Conservation (phyloP, 2,888 invertebrate species). For the Xylocampa areola region DNA sequence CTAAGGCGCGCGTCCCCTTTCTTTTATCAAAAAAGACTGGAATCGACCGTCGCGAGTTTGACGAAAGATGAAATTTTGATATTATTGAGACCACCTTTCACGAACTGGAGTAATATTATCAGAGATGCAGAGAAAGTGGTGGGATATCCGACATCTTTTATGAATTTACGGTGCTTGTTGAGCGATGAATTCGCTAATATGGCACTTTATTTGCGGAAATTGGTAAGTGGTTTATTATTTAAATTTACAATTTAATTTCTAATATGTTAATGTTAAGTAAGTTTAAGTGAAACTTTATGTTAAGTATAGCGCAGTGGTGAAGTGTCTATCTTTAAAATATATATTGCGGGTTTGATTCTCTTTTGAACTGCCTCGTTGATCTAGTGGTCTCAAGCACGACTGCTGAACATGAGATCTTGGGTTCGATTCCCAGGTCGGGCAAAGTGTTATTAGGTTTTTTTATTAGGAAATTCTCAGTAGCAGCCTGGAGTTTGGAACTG, state of each 20-base stretch:
- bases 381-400: no score
- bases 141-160: constrained; percentile 90
- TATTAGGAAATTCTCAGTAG: no score
- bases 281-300: no score
- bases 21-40: constrained; percentile 82
- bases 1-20: constrained; percentile 77
- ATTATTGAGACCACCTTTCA: constrained; percentile 81
- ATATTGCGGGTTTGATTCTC: no score
- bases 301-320: no score
- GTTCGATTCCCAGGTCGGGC: no score
- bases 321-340: no score
- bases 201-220: constrained; percentile 86
- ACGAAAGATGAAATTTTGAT: constrained; percentile 86
- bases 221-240: constrained; percentile 75
- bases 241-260: neutral
- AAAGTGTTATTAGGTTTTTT: no score
- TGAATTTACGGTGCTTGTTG: constrained; percentile 89
- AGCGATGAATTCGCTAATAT: constrained; percentile 91
- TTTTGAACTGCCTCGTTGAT: no score
- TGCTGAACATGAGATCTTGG: no score
- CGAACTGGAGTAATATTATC: constrained; percentile 85
- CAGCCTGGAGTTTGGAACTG: no score
- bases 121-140: constrained; percentile 88
- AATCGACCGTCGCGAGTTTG: constrained; percentile 84
- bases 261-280: no score